Evolutionary conservation across 2,113 vertebrate genomes (phyloP), one percentile per base, ranked within the genome.

Genomic region (Mixornis gularis): DNA sequence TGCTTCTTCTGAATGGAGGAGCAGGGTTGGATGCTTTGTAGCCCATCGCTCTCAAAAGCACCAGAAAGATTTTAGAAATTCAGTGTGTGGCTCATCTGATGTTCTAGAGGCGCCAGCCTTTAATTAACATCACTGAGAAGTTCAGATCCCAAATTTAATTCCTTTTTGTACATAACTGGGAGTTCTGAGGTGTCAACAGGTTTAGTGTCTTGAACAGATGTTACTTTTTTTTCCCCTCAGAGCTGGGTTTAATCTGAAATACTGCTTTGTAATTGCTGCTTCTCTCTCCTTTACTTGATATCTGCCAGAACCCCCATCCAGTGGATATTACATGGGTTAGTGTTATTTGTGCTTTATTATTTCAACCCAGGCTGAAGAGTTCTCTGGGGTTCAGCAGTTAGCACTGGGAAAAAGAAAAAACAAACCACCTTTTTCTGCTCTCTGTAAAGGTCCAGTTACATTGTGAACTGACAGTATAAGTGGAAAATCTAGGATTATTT

Each of bases 131-230:
- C 40, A 22, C 60, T 7, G 44, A 59, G 70, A 84, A 84, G 27
- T 74, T 78, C 49, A 52, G 72, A 40, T 68, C 72, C 36, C 69
- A 71, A 17, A 46, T 87, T 84, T 84, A 94, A 89, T 86, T 72
- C 69, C 10, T 63, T 81, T 78, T 40, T 60, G 52, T 92, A 32
- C 80, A 30, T 52, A 43, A 60, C 48, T 20, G n/a, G 8, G 48
- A 66, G 41, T 48, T 74, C 69, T 63, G 77, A 63, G 36, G 56
- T 74, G 32, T 51, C 77, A 78, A 70, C 29, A 73, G 56, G 52
- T 66, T 86, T 66, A 48, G 21, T 63, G 32, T 17, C 56, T 89
- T 34, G 8, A 73, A 38, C 27, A 70, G 72, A 66, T 64, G 43
- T n/a, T 71, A 4, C 17, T n/a, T n/a, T 41, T 20, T 38, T n/a